Evolutionary conservation across 2,113 vertebrate genomes (phyloP), one percentile per base, ranked within the genome.

Genomic region (Forbesichthys agassizii): DNA sequence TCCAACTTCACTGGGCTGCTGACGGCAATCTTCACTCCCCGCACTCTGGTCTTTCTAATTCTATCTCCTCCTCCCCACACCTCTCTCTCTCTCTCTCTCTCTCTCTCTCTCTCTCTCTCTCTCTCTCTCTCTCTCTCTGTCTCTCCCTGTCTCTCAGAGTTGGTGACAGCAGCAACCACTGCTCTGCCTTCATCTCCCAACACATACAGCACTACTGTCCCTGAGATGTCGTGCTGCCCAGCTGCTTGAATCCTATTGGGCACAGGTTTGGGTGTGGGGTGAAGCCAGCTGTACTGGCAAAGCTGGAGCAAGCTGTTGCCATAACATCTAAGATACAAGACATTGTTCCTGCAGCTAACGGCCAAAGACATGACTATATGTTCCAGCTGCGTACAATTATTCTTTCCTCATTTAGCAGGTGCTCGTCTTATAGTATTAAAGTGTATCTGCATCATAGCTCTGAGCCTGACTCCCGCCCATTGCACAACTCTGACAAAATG

Each of bases 1-100:
- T 88, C 83, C 82, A 67, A 79, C 82, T 87, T 85, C 80, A 82
- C 63, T 82, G 75, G 75, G 74, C 79, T 67, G 73, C 86, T 71
- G 67, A 59, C 76, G 81, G 84, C 84, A 82, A 71, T 81, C 74
- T 83, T 84, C 48, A 75, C 68, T 42, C 36, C 7, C 36, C 36
- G 4, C 36, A 49, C 51, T 48, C 67, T 70, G 56, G 48, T 54
- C 68, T 42, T 20, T 20, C 20, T 27, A 27, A 27, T 27, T 11
- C 5, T 49, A 9, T 62, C 9, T 51, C 9, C 47, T 58, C 48
- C 14, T 11, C 48, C 54, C 27, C 47, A 55, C 42, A 48, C 18
- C 61, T 46, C 47, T 42, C 53, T 18, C 61, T 57, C 61, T 58
- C 47, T 62, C 14, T 36, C 18, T 33, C 48, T 65, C 36, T 57